These are phyloP conservation scores for Caerostris darwini DNA, from an alignment of 1,140 invertebrate genomes.

Conservation along the genomic window DNA sequence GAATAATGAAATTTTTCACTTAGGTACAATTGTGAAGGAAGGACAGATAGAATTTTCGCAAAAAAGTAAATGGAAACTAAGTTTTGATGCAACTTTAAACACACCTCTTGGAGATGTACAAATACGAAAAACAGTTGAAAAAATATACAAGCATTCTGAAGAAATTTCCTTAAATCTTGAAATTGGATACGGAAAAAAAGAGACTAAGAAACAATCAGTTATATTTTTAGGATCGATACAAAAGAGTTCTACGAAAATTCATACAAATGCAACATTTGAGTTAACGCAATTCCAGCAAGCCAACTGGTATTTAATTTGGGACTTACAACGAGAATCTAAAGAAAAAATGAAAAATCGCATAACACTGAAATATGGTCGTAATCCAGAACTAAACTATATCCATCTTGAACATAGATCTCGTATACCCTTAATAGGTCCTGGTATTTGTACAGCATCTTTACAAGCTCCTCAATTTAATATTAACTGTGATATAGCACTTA, in stretches of 20 bases:
- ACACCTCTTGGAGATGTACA: not conserved
- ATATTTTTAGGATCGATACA: not conserved
- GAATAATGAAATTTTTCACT: conserved; percentile 6
- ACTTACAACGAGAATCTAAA: conserved; percentile 42
- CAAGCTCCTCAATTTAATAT: conserved; percentile 56
- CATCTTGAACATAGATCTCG: conserved; percentile 18
- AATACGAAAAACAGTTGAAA: conserved; percentile 11
- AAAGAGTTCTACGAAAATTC: conserved; percentile 50
- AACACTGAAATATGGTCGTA: conserved; percentile 79
- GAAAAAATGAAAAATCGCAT: conserved; percentile 62
- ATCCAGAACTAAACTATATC: conserved; percentile 21
- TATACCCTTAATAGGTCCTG: not conserved
- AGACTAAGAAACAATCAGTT: not conserved
- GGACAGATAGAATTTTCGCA: conserved; percentile 31
- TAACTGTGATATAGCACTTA: conserved; percentile 44
- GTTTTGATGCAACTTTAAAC: conserved; percentile 3
- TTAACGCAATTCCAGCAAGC: conserved; percentile 5
- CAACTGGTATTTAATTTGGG: conserved; percentile 53
- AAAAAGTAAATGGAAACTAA: conserved; percentile 68
- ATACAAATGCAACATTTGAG: conserved; percentile 43
- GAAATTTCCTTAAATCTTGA: not conserved
- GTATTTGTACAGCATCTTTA: not conserved
- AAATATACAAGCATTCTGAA: conserved; percentile 33
- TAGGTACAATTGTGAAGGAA: conserved; percentile 71
- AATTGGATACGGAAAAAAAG: conserved; percentile 14